Evolutionary conservation across 2,113 vertebrate genomes (phyloP).

Genomic region (Neolamprologus sp.): DNA sequence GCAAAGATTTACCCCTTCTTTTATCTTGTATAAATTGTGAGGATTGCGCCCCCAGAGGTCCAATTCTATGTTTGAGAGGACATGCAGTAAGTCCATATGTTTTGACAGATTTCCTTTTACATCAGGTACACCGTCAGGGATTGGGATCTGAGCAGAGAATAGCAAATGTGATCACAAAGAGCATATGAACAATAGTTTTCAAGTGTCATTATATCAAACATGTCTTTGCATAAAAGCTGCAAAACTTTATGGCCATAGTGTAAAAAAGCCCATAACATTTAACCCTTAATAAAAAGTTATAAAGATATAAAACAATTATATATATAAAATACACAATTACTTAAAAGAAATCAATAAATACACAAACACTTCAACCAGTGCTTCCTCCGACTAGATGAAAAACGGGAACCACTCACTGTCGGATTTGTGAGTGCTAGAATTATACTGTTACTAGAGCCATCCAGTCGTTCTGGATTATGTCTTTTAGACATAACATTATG

Average conservation of each 20-base stretch:
- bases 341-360: neutral
- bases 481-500: too few relatives aligned
- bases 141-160: neutral
- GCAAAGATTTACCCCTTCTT: neutral
- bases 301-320: fast-evolving
- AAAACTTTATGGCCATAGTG: neutral
- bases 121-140: neutral
- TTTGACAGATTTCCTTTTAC: neutral
- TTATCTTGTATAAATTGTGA: neutral
- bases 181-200: neutral
- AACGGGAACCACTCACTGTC: too few relatives aligned
- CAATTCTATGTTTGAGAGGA: neutral
- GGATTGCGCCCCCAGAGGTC: neutral
- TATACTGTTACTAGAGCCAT: neutral
- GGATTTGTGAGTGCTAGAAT: neutral
- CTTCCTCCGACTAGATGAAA: neutral
- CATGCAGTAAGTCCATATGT: neutral
- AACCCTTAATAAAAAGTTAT: neutral
- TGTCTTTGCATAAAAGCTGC: neutral
- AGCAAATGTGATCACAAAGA: neutral
- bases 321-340: neutral
- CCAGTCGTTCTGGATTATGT: neutral
- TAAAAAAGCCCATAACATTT: fast-evolving
- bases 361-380: neutral
- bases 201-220: neutral